Percentiles rank a stretch among this genome's conserved stretches.
These are phyloP conservation scores for Acanthosepion pharaonis DNA, from an alignment of 2,888 invertebrate species.

Conservation along the genomic window DNA sequence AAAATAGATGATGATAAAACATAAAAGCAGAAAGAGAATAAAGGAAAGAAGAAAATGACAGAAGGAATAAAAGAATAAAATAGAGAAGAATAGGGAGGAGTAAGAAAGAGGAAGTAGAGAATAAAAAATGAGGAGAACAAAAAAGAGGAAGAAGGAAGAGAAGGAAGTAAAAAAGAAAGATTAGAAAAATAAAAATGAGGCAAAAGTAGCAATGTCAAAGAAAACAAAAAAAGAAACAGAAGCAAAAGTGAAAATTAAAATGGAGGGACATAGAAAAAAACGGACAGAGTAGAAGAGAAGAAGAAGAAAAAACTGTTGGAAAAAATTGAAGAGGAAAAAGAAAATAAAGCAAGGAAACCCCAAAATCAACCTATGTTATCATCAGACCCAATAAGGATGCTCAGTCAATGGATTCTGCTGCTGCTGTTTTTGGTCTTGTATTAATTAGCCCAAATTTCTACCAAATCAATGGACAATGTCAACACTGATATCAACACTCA, in stretches of 20 bases:
- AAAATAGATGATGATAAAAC: background rate
- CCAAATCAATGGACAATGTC: constrained; percentile 11
- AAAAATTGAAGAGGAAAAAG: background rate
- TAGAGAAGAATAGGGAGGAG: background rate
- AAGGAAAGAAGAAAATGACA: background rate
- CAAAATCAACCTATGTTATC: no score
- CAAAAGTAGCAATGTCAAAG: background rate
- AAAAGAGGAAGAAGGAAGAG: background rate
- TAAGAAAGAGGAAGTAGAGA: background rate
- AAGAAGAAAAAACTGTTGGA: background rate
- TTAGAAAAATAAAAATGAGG: background rate
- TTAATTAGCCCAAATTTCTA: background rate
- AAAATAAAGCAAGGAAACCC: background rate
- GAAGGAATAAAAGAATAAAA: background rate
- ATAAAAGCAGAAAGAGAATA: background rate
- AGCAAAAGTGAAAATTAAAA: background rate
- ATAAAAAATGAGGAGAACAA: background rate
- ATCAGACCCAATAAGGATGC: background rate
- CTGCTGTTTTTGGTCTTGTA: background rate
- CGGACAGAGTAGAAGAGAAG: background rate
- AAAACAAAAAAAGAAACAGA: background rate
- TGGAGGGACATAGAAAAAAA: background rate
- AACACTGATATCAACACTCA: background rate
- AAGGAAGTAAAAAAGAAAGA: background rate
- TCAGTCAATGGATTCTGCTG: background rate